phyloP scores from a whole-genome alignment of 2,113 vertebrate genomes.

The Stegostoma tigrinum region DNA sequence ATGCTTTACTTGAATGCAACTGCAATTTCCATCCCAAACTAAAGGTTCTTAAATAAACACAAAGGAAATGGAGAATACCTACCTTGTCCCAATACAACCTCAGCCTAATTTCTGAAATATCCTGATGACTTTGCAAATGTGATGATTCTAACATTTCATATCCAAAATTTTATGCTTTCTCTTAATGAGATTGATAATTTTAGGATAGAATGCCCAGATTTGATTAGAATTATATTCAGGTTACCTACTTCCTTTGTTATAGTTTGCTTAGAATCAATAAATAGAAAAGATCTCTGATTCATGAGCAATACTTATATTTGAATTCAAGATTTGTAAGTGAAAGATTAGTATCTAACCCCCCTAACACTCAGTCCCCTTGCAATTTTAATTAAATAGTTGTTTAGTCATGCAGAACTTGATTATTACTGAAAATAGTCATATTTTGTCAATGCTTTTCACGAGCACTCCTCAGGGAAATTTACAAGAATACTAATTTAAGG shows the following conservation, averaged over 20 bases:
- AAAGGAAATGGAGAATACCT: background rate
- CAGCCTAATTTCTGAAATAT: no score
- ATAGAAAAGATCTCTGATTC: background rate
- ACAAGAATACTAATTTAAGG: no score
- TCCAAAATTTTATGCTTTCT: background rate
- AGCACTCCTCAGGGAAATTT: no score
- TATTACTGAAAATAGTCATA: no score
- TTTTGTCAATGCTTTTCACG: no score
- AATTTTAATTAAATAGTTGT: background rate
- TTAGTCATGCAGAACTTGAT: no score
- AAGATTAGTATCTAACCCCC: background rate
- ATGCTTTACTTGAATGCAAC: background rate
- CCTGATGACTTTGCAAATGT: background rate
- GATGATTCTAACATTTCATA: background rate
- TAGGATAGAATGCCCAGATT: background rate
- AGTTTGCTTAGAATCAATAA: background rate
- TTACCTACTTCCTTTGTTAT: no score
- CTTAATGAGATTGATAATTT: background rate
- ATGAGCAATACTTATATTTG: background rate
- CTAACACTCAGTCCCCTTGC: background rate
- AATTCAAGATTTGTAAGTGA: background rate
- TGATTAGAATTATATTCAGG: background rate
- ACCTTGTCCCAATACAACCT: background rate
- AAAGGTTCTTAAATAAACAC: background rate
- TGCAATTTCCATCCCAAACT: background rate